Evolutionary conservation across 2,797 vertebrate species (phyloP).

Genomic region (Anas flavirostris): DNA sequence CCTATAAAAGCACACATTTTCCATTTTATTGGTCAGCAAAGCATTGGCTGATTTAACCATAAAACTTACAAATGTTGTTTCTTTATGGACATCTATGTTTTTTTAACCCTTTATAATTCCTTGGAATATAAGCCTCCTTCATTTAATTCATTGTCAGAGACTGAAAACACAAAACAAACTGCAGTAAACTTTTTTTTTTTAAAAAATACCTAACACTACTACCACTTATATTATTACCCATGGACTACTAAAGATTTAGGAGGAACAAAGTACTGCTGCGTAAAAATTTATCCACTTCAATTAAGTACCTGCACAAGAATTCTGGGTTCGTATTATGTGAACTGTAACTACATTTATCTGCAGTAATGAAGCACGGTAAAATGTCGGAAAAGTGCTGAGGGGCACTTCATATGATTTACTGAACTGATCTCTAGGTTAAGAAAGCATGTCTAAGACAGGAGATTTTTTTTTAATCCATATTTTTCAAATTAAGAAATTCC

Average conservation of each 20-base stretch:
- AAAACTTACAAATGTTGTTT: constrained; percentile 77
- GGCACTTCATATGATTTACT: constrained; percentile 50
- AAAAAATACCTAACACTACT: constrained; percentile 2
- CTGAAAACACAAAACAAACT: constrained; percentile 58
- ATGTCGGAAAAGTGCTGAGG: constrained; percentile 43
- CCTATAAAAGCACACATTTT: constrained; percentile 84
- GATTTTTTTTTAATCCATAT: constrained; percentile 28
- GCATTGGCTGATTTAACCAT: constrained; percentile 79
- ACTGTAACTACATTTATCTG: constrained; percentile 43
- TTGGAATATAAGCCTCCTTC: constrained; percentile 59
- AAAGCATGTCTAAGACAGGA: constrained; percentile 36
- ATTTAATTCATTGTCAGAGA: constrained; percentile 57
- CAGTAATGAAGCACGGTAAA: constrained; percentile 56
- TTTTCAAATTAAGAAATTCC: constrained; percentile 59
- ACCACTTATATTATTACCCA: constrained; percentile 51
- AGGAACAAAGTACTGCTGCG: constrained; percentile 58
- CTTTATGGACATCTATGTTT: constrained; percentile 74
- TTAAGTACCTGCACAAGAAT: constrained; percentile 66
- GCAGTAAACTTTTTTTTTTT: not conserved
- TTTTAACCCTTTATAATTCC: constrained; percentile 71
- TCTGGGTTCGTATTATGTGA: constrained; percentile 41
- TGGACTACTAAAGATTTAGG: constrained; percentile 68
- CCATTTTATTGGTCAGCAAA: constrained; percentile 84
- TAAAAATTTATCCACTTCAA: constrained; percentile 64
- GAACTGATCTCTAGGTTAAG: constrained; percentile 54